These are phyloP conservation scores for Amphiprion clarkii DNA, from an alignment of 2,797 vertebrate species.

Conservation along the genomic window DNA sequence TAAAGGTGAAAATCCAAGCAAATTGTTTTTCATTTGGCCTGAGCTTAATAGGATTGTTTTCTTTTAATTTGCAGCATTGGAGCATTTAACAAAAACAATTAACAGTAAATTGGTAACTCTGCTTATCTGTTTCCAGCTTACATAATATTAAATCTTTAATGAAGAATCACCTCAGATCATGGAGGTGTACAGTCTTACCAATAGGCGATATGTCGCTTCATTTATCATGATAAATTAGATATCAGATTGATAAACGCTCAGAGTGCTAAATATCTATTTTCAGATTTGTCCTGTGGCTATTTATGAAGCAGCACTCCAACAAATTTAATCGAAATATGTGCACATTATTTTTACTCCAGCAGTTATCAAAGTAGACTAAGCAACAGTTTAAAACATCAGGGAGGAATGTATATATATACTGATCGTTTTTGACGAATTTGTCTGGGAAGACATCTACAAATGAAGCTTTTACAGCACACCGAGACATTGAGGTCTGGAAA, in stretches of 20 bases:
- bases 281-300: not conserved
- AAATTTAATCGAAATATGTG: not conserved
- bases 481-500: no score
- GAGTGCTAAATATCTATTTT: not conserved
- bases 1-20: slow-evolving; percentile 80
- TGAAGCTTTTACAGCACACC: no score
- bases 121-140: slow-evolving; percentile 49
- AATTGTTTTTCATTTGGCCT: slow-evolving; percentile 77
- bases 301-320: not conserved
- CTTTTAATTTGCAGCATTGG: slow-evolving; percentile 66
- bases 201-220: slow-evolving; percentile 1
- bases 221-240: slow-evolving; percentile 46
- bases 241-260: slow-evolving; percentile 30
- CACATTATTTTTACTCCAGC: no score
- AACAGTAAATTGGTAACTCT: slow-evolving; percentile 65
- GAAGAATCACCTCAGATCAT: slow-evolving; percentile 41
- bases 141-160: slow-evolving; percentile 55
- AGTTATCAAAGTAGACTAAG: no score
- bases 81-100: slow-evolving; percentile 76
- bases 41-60: slow-evolving; percentile 74
- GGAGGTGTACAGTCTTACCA: slow-evolving; percentile 13
- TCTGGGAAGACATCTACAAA: no score
- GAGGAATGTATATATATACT: no score
- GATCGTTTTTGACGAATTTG: no score
- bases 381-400: not conserved